These are phyloP conservation scores for Peromyscus nudipes DNA, from an alignment of 2,797 vertebrate species.

Conservation along the genomic window DNA sequence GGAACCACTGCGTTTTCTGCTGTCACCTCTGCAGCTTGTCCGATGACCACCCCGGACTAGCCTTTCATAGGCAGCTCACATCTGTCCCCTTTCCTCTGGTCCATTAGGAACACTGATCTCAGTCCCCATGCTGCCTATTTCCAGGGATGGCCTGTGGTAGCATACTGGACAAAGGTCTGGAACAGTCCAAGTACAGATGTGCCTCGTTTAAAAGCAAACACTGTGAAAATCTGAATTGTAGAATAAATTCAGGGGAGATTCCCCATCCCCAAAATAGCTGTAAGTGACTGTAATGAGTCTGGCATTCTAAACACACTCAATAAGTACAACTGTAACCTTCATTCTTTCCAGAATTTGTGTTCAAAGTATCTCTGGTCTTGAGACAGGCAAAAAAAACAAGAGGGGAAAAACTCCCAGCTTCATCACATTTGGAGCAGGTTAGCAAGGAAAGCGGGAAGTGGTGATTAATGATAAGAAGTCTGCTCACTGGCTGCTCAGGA, in stretches of 20 bases:
- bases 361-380: neutral
- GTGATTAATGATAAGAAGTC: neutral
- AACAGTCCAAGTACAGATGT: accelerated
- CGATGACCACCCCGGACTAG: neutral
- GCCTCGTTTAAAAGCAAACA: neutral
- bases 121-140: neutral
- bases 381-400: neutral
- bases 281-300: neutral
- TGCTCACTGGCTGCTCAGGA: accelerated
- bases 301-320: accelerated
- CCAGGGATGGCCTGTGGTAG: too few species aligned
- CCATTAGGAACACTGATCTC: neutral
- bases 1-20: neutral
- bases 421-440: neutral
- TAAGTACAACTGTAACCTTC: accelerated
- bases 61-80: neutral
- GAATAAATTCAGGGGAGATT: neutral
- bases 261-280: neutral
- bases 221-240: neutral
- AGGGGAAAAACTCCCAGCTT: accelerated
- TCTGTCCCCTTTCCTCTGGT: neutral
- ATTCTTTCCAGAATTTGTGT: neutral
- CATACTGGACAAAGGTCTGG: neutral
- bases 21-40: neutral
- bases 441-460: neutral